Evolutionary conservation across 2,113 vertebrate genomes (phyloP).

Genomic region (Thryonomys swinderianus): DNA sequence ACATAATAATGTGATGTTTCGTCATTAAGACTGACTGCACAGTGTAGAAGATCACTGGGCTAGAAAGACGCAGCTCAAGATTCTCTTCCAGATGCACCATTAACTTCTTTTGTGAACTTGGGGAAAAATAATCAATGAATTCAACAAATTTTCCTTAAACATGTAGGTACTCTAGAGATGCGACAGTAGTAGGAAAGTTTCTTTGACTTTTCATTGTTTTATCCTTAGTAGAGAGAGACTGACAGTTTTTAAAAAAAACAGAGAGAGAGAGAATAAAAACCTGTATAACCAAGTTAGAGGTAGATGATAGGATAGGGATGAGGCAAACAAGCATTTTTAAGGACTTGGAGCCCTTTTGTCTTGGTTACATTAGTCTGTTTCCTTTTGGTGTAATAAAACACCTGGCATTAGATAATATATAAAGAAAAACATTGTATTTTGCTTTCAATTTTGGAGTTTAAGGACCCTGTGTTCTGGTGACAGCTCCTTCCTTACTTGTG

Average conservation of each 20-base stretch:
- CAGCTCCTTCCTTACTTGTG: not conserved
- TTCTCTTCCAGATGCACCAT: not conserved
- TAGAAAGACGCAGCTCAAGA: not conserved
- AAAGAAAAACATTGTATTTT: not conserved
- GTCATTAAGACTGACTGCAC: not conserved
- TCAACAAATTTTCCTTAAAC: conserved; percentile 31
- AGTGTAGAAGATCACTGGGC: not conserved
- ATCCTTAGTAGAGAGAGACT: not conserved
- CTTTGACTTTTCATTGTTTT: conserved; percentile 21
- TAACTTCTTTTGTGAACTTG: conserved; percentile 28
- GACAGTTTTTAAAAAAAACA: not conserved
- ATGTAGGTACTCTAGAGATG: not conserved
- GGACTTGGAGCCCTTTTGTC: not conserved
- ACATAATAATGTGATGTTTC: not conserved
- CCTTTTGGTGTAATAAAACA: not conserved
- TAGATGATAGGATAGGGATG: not conserved
- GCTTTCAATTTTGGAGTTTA: not conserved
- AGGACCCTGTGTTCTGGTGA: not conserved
- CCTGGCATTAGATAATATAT: not conserved
- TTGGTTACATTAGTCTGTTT: not conserved
- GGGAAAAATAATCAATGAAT: conserved; percentile 8
- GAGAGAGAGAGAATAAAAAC: not conserved
- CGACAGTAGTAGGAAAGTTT: not conserved
- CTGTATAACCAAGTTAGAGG: not conserved
- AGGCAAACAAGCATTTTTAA: not conserved